Percentiles rank a stretch among this genome's conserved stretches.
Evolutionary conservation across 1,140 invertebrate genomes (phyloP).

Genomic region (Helicorthomorpha holstii): DNA sequence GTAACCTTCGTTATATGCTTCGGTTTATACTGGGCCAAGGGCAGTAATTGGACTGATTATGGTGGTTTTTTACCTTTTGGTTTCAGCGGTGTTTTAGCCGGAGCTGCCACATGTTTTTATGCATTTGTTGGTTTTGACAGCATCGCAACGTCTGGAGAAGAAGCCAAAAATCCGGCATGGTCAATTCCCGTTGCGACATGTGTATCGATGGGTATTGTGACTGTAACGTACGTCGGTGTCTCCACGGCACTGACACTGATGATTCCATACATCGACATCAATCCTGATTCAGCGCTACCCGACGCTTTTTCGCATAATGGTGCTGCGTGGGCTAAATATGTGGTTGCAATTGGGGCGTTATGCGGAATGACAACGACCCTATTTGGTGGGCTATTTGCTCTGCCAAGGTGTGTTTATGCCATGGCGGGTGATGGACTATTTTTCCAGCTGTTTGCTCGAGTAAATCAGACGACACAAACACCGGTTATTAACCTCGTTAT

Average conservation of each 20-base stretch:
- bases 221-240: conserved; percentile 59
- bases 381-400: conserved; percentile 62
- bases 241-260: conserved; percentile 63
- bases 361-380: conserved; percentile 74
- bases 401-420: conserved; percentile 68
- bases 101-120: conserved; percentile 72
- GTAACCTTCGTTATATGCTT: conserved; percentile 51
- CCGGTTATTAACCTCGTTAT: conserved; percentile 61
- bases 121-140: conserved; percentile 73
- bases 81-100: conserved; percentile 33
- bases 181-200: conserved; percentile 68
- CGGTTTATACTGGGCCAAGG: conserved; percentile 60
- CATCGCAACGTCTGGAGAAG: conserved; percentile 68
- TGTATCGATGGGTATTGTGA: conserved; percentile 58
- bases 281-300: conserved; percentile 61
- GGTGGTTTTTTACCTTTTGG: conserved; percentile 68
- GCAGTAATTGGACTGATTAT: conserved; percentile 53
- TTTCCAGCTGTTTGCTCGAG: conserved; percentile 51
- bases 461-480: conserved; percentile 60
- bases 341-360: conserved; percentile 69
- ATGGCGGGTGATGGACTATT: conserved; percentile 77
- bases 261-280: conserved; percentile 48
- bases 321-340: conserved; percentile 61
- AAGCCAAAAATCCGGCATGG: conserved; percentile 55
- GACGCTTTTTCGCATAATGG: conserved; percentile 51